A percentile compares a stretch with the other conserved stretches of the same genome.
Evolutionary conservation across 2,888 invertebrate species (phyloP).

Genomic region (Gortyna flavago): DNA sequence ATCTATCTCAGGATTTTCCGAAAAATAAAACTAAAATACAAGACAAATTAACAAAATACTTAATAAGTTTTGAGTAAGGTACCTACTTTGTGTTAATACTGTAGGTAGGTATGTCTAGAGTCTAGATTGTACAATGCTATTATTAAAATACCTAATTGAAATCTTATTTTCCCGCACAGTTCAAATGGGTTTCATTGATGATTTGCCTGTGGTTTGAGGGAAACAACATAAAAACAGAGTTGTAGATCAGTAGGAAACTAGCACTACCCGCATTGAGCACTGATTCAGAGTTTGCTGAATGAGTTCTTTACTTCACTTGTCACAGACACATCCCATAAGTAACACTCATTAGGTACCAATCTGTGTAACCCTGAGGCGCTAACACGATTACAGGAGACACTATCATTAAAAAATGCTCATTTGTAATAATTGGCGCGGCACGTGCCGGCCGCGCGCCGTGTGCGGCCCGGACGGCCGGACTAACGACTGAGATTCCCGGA

Average conservation of each 20-base stretch:
- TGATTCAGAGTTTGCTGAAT: neutral
- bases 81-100: neutral
- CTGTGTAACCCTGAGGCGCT: constrained; percentile 46
- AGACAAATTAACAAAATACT: neutral
- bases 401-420: constrained; percentile 70
- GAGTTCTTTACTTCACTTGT: neutral
- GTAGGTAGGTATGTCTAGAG: neutral
- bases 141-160: neutral
- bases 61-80: neutral
- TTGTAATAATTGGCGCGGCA: constrained; percentile 66
- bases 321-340: neutral
- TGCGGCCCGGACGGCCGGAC: constrained; percentile 56
- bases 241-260: neutral
- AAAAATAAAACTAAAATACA: neutral
- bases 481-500: constrained; percentile 81
- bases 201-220: neutral
- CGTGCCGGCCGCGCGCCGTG: constrained; percentile 64
- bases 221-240: neutral
- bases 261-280: neutral
- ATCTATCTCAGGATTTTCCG: neutral
- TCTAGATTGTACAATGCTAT: neutral
- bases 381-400: constrained; percentile 66
- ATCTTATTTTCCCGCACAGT: neutral
- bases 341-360: constrained; percentile 17
- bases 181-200: neutral